Evolutionary conservation across 2,797 vertebrate species (phyloP), one percentile per base, ranked within the genome.

Genomic region (Emydoidea blandingii): DNA sequence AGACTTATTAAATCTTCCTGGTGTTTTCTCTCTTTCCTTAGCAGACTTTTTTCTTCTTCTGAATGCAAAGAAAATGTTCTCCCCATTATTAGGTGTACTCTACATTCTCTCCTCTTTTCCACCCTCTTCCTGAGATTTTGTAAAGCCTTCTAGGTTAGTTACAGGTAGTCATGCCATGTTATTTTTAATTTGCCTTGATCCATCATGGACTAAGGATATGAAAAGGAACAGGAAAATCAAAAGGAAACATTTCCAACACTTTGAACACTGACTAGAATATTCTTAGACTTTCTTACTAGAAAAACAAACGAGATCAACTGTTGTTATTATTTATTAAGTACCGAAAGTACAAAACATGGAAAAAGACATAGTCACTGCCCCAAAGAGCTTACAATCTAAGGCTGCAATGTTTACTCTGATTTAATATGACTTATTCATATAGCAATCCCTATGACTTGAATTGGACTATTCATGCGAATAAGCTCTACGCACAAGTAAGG

Each of bases 1-100:
- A 97, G 95, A 81, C 95, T 95, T 95, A 96, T 79, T 94, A 97
- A 94, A 96, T 94, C 94, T 97, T 97, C 94, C 91, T 96, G 95
- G 91, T 82, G 93, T 95, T 96, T 97, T 95, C 96, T 91, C 94
- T 92, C 89, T 81, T 94, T 96, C 94, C 96, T 94, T 86, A 93
- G 84, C 78, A 94, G 91, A 97, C 96, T 96, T 96, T 89, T 96
- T 97, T 54, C 94, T 96, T 93, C 94, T 97, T 88, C 86, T 96
- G 92, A 88, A 93, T 90, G 92, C 91, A 92, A 95, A 97, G 96
- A 96, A 96, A 97, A 91, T 3, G 0, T 94, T 88, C 94, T 95
- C 91, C 91, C 94, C 92, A 96, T 97, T 95, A 94, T 97, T 95
- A 88, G 84, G 95, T 54, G 89, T 91, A 96, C 89, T 94, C 92